Conservation (phyloP, 2,797 vertebrate genomes). For the Liasis olivaceus region DNA sequence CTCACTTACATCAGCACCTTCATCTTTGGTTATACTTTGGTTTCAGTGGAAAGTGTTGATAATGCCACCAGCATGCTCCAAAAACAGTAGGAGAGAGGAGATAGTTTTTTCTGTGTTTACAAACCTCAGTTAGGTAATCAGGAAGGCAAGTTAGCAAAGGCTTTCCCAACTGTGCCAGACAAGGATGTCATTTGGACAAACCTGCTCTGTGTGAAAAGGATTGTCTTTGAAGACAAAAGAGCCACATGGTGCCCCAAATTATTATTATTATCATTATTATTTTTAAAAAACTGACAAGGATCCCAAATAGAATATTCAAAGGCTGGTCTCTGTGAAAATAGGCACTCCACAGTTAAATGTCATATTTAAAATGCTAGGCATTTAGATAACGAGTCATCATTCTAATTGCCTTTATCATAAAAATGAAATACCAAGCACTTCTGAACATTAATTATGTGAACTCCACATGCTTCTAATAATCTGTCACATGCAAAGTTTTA, state of each 20-base stretch:
- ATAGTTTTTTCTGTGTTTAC: background rate
- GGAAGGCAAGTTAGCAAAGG: background rate
- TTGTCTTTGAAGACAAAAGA: background rate
- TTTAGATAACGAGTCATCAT: conserved; percentile 18
- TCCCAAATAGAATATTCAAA: background rate
- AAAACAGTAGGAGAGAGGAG: background rate
- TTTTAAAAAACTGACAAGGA: background rate
- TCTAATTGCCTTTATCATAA: conserved; percentile 7
- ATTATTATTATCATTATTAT: background rate
- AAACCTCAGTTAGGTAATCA: background rate
- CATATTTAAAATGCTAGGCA: conserved; percentile 20
- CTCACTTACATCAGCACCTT: background rate
- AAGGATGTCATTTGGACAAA: background rate
- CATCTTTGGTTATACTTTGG: background rate
- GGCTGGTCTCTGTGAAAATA: background rate
- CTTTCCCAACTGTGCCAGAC: background rate
- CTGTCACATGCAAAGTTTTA: background rate
- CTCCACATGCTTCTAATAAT: background rate
- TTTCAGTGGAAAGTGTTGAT: background rate
- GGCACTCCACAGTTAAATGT: background rate
- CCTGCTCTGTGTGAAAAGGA: background rate
- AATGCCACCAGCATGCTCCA: background rate
- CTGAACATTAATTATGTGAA: background rate
- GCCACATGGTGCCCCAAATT: background rate
- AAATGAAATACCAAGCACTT: conserved; percentile 18